Evolutionary conservation across 2,888 invertebrate genomes (phyloP).

Genomic region (Pristionchus mayeri): DNA sequence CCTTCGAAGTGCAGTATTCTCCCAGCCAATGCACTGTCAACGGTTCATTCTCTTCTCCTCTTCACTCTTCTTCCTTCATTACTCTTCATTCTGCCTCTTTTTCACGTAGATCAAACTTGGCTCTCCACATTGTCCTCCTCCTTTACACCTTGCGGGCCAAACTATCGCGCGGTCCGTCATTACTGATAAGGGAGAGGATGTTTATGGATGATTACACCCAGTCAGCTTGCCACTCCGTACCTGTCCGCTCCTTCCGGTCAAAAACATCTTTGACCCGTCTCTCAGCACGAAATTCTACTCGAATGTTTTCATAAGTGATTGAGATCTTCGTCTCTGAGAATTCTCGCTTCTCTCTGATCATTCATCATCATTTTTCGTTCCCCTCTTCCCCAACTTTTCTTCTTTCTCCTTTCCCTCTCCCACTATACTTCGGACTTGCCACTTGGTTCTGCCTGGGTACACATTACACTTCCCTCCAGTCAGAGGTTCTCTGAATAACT

Average conservation of each 20-base stretch:
- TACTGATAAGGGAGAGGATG: not conserved
- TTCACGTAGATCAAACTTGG: not conserved
- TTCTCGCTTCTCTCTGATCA: not conserved
- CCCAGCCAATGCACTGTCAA: not conserved
- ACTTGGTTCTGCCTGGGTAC: not conserved
- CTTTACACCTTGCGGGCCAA: not conserved
- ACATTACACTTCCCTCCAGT: not conserved
- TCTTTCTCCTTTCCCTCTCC: not conserved
- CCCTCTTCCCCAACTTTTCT: not conserved
- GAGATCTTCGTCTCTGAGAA: not conserved
- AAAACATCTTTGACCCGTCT: too few relatives aligned
- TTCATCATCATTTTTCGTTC: slow-evolving; percentile 33
- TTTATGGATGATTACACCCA: not conserved
- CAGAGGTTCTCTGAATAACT: not conserved
- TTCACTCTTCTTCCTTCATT: not conserved
- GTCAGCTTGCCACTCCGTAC: too few relatives aligned
- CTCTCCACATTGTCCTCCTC: not conserved
- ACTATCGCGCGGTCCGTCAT: not conserved
- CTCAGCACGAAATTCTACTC: too few relatives aligned
- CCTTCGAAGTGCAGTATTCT: not conserved
- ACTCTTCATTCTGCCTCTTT: not conserved
- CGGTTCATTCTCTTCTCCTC: too few relatives aligned
- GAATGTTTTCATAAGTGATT: not conserved
- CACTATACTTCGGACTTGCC: not conserved
- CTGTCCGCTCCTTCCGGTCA: too few relatives aligned